Percentiles rank a stretch among this genome's conserved stretches.
Evolutionary conservation across 2,113 vertebrate species (phyloP).

Genomic region (Paradisaea rubra): DNA sequence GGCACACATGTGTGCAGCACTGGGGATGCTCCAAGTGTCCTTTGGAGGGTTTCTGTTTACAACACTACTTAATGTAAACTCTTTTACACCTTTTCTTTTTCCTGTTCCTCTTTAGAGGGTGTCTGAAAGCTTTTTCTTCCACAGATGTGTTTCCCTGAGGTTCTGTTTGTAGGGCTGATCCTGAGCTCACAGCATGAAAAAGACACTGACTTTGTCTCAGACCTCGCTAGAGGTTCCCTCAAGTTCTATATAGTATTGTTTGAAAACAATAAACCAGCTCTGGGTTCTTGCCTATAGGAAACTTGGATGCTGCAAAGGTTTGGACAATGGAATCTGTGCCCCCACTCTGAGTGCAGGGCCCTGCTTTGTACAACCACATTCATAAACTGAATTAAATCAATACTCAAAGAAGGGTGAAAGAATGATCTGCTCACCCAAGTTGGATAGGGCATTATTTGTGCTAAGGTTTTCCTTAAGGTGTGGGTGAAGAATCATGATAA

Average conservation of each 20-base stretch:
- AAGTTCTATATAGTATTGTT: neutral
- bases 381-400: neutral
- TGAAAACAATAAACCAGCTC: neutral
- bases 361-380: neutral
- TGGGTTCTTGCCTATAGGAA: neutral
- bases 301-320: neutral
- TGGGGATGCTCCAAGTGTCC: neutral
- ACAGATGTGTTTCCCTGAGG: neutral
- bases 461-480: neutral
- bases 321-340: neutral
- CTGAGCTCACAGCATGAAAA: neutral
- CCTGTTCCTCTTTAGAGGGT: neutral
- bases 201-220: neutral
- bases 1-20: fast-evolving
- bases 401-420: neutral
- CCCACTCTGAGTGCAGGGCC: neutral
- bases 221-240: neutral
- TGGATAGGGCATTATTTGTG: neutral
- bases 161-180: neutral
- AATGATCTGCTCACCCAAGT: neutral
- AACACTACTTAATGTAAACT: neutral
- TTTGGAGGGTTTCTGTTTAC: neutral
- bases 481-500: neutral
- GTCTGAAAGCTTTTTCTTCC: neutral
- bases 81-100: neutral